Base-by-base conservation (phyloP, 2,888 invertebrate species). In the Temnothorax unifasciatus region DNA sequence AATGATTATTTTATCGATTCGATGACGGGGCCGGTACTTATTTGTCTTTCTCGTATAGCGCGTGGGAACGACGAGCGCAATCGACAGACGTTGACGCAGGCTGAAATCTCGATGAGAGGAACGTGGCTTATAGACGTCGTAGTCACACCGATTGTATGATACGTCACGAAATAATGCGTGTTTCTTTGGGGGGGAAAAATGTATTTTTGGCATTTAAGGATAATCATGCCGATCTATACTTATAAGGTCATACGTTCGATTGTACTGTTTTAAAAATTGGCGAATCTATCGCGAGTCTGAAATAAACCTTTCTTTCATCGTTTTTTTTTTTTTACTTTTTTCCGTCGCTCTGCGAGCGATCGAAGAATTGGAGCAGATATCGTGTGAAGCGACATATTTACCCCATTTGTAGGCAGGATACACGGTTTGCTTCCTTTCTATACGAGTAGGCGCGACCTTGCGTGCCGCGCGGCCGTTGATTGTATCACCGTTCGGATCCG, bases 1-100 rank as follows among this genome's bases (percentile, higher is more conserved):
- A 86, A 76, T 81, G 86, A 83, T 86, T 77, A 87, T 82, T 91
- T 88, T 88, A 89, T 90, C 88, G 86, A 91, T 87, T 88, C 79
- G 83, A 81, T 85, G 85, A 85, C 75, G 82, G 81, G 77, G 71
- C 73, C 29, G 29, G 61, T 44, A 71, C 50, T 85, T 89, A 82
- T 86, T 89, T 86, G 84, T 75, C 71, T 64, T 64, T 81, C 82
- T 41, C 47, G 15, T 47, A 59, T 29, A 29, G 29, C 29, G 63
- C 66, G 59, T 34, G 21, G 21, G 2, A 18, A 59, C 59, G 57
- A 34, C 59, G 21, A 15, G 29, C 41, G 41, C 68, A 2, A 68
- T 41, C 29, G 44, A 64, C 86, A 66, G 63, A 71, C 63, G 59
- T 52, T 44, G 21, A 25, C 52, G 57, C 15, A 13, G 63, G 74